These are phyloP conservation scores for Sterrhoptilus dennistouni DNA, from an alignment of 2,113 vertebrate species.

Conservation along the genomic window DNA sequence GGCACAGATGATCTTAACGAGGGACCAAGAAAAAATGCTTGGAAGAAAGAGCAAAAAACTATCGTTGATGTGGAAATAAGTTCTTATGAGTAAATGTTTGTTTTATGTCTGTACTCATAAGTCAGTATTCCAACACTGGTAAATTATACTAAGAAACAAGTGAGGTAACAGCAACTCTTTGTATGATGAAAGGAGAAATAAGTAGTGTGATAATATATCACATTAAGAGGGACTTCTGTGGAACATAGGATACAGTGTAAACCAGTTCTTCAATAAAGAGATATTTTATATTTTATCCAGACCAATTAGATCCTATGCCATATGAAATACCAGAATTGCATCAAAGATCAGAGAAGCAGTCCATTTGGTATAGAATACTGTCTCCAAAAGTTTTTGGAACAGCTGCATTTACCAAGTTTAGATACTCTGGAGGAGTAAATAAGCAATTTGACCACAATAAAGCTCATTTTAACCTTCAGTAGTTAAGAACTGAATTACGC, in stretches of 20 bases:
- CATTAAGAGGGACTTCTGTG: not conserved
- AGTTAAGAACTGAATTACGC: not conserved
- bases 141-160: slow-evolving; percentile 50
- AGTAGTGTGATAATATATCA: not conserved
- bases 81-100: slow-evolving; percentile 69
- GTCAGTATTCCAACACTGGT: slow-evolving; percentile 27
- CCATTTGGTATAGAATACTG: not conserved
- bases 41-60: slow-evolving; percentile 41
- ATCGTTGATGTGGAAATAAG: slow-evolving; percentile 65
- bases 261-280: slow-evolving; percentile 11
- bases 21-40: not conserved
- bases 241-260: not conserved
- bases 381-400: not conserved
- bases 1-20: slow-evolving; percentile 55
- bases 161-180: slow-evolving; percentile 41
- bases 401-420: not conserved
- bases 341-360: not conserved
- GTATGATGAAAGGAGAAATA: slow-evolving; percentile 46
- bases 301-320: not conserved
- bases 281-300: slow-evolving; percentile 33
- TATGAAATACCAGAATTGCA: not conserved
- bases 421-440: not conserved
- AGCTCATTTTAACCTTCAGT: not conserved
- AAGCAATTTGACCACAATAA: not conserved
- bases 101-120: slow-evolving; percentile 59